These are phyloP conservation scores for Parnassius glacialis DNA, from an alignment of 2,888 invertebrate species.

Conservation along the genomic window DNA sequence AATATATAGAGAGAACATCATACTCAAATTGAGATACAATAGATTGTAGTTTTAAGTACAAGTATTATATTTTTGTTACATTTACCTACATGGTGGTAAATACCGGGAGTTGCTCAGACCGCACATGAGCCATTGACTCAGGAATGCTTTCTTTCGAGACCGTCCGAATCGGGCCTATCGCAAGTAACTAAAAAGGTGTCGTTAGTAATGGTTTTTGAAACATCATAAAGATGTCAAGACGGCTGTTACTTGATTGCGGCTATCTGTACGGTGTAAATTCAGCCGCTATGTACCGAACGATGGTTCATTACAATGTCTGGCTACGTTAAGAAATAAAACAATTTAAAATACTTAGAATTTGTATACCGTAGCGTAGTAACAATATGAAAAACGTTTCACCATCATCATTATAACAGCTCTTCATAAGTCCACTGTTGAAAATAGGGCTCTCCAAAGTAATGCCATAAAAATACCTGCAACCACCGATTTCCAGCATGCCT, in stretches of 20 bases:
- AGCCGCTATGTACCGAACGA: constrained; percentile 45
- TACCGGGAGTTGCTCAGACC: constrained; percentile 8
- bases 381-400: too few relatives aligned
- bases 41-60: too few relatives aligned
- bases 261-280: constrained; percentile 60
- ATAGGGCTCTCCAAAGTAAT: too few relatives aligned
- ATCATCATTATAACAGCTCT: too few relatives aligned
- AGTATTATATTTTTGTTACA: not conserved
- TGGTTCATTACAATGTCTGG: constrained; percentile 14
- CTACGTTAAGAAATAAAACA: not conserved
- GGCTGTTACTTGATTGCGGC: constrained; percentile 74
- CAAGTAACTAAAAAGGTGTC: constrained; percentile 80
- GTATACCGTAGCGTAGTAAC: not conserved
- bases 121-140: constrained; percentile 50
- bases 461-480: too few relatives aligned
- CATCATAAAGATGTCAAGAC: constrained; percentile 79
- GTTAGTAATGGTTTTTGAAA: constrained; percentile 79
- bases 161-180: constrained; percentile 64
- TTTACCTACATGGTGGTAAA: constrained; percentile 1
- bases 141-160: constrained; percentile 61
- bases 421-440: too few relatives aligned
- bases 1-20: too few relatives aligned
- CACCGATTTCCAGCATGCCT: too few relatives aligned
- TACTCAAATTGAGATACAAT: too few relatives aligned
- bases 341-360: not conserved